Conservation (phyloP, 2,113 vertebrate genomes). For the Aspiorhynchus laticeps region DNA sequence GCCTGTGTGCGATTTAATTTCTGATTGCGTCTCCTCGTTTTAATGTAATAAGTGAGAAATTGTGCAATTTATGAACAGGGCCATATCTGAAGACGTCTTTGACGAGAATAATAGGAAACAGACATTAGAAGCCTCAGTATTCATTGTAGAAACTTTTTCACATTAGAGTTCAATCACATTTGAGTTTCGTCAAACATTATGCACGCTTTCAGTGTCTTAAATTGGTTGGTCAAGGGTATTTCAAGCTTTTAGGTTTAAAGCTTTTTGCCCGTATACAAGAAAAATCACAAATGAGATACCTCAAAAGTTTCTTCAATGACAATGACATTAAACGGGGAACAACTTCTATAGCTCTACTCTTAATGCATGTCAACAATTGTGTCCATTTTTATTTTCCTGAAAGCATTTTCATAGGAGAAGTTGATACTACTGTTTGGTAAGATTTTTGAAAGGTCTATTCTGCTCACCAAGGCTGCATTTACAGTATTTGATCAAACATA, state of each 20-base stretch:
- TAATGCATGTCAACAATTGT: neutral
- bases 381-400: neutral
- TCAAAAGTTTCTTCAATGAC: neutral
- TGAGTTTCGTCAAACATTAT: neutral
- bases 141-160: neutral
- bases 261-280: too few relatives aligned
- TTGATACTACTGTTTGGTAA: neutral
- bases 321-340: neutral
- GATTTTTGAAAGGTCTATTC: neutral
- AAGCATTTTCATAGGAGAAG: neutral
- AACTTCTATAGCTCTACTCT: neutral
- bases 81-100: neutral
- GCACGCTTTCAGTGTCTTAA: neutral
- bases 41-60: conserved; percentile 6
- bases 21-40: neutral
- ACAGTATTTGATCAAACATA: neutral
- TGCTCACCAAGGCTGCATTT: neutral
- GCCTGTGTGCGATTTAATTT: conserved; percentile 10
- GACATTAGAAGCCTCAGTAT: neutral
- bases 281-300: neutral
- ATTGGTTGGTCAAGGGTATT: neutral
- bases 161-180: conserved; percentile 14
- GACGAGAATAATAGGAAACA: neutral
- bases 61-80: conserved; percentile 12
- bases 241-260: neutral